Evolutionary conservation across 2,797 vertebrate species (phyloP), one percentile per base, ranked within the genome.

Genomic region (Sternotherus odoratus): DNA sequence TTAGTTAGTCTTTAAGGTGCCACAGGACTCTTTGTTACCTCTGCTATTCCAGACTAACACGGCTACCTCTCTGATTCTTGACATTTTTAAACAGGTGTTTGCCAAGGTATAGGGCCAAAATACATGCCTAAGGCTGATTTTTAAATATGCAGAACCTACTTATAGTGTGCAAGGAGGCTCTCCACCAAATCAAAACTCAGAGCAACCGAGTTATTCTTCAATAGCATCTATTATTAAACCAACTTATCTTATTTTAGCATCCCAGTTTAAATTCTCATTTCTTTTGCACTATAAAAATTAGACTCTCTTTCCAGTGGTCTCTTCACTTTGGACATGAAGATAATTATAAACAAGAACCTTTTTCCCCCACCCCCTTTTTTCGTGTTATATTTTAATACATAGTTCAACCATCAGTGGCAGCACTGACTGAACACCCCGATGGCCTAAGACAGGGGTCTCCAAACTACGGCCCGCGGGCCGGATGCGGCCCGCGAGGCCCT

Each of bases 381-480:
- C 28, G 12, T 49, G 26, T 33, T 30, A 36, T 15, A 19, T 19
- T 78, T 19, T 49, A 49, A 24, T 49, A 49, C n/a, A 10, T 13
- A 24, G 21, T 8, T 78, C 50, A 79, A 36, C 30, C 26, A 26
- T 54, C 28, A 77, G 69, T n/a, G 8, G 50, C 69, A 30, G 49
- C 1, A 0, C 2, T 0, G n/a, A 50, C 19, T 12, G 8, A 51
- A 51, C 50, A 33, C 49, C 16, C 69, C 46, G 28, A 46, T 39
- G 50, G 50, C 46, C 66, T 2, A 43, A 11, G 0, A 0, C 50
- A 5, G 3, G 1, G 49, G n/a, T n/a, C n/a, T n/a, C n/a, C n/a
- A n/a, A n/a, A n/a, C n/a, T n/a, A n/a, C n/a, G n/a, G n/a, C n/a
- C n/a, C n/a, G n/a, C n/a, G n/a, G n/a, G n/a, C n/a, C n/a, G n/a